These are phyloP conservation scores for Lasiurus borealis DNA, from an alignment of 2,113 vertebrate species.

Conservation along the genomic window DNA sequence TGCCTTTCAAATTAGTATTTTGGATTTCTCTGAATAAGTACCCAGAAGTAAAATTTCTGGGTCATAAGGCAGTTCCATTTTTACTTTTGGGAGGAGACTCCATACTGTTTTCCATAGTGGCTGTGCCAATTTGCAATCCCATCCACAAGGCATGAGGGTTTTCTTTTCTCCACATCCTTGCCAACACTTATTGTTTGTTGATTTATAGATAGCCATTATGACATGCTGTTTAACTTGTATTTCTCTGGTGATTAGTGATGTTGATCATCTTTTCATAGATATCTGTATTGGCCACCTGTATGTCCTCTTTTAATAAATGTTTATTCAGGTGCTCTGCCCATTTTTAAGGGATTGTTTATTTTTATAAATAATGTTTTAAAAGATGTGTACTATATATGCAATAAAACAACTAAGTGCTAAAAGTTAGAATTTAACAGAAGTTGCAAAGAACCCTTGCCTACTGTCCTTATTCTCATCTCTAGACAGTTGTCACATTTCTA, in stretches of 20 bases:
- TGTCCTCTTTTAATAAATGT: neutral
- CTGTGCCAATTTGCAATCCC: neutral
- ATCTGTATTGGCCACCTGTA: neutral
- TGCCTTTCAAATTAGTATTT: neutral
- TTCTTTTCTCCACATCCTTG: neutral
- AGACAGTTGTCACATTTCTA: neutral
- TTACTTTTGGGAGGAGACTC: neutral
- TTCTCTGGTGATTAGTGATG: neutral
- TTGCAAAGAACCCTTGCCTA: neutral
- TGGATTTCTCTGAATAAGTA: neutral
- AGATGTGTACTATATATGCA: neutral
- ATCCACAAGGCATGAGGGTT: neutral
- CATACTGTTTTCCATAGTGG: neutral
- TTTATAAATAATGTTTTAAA: constrained; percentile 37
- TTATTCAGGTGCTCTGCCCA: neutral
- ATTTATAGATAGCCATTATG: neutral
- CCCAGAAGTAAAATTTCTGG: neutral
- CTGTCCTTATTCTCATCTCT: neutral
- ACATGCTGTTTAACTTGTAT: neutral
- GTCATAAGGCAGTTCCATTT: neutral
- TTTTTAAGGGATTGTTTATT: neutral
- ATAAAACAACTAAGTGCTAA: neutral
- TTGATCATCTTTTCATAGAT: neutral
- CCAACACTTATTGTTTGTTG: neutral
- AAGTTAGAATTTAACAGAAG: constrained; percentile 34